Percentiles rank a stretch among this genome's conserved stretches.
Evolutionary conservation across 2,113 vertebrate genomes (phyloP).

Genomic region (Brachirus orientalis): DNA sequence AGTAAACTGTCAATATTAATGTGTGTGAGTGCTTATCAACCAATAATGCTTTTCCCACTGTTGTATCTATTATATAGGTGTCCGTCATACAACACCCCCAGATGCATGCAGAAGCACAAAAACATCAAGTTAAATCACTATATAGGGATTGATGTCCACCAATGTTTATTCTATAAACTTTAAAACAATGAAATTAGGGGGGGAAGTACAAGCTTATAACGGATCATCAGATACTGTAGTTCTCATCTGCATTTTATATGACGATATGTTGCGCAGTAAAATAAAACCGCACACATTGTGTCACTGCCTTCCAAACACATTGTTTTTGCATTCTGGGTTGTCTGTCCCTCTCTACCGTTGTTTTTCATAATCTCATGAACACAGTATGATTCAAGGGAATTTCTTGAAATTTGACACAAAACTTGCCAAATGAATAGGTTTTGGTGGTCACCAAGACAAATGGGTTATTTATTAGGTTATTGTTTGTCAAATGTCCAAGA

Average conservation of each 20-base stretch:
- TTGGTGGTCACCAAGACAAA: no score
- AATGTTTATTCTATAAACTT: conserved; percentile 40
- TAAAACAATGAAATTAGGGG: conserved; percentile 21
- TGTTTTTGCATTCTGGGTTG: not conserved
- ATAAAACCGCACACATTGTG: conserved; percentile 71
- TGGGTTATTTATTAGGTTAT: no score
- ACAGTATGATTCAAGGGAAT: no score
- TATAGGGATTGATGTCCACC: conserved; percentile 14
- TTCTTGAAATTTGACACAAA: no score
- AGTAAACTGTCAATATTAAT: conserved; percentile 21
- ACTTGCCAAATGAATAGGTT: no score
- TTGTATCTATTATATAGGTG: conserved; percentile 28
- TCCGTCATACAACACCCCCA: conserved; percentile 23
- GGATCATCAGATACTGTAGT: no score
- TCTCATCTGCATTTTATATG: conserved; percentile 42
- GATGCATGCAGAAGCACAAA: conserved; percentile 61
- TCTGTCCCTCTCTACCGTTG: no score
- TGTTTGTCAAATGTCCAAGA: no score
- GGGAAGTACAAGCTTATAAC: conserved; percentile 9
- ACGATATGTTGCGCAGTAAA: conserved; percentile 59
- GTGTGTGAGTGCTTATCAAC: conserved; percentile 11
- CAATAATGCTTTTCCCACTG: conserved; percentile 20
- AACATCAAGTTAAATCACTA: conserved; percentile 20
- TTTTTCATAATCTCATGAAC: no score
- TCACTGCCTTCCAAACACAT: conserved; percentile 57